Conservation (phyloP, 2,113 vertebrate genomes). For the Phalacrocorax pelagicus region DNA sequence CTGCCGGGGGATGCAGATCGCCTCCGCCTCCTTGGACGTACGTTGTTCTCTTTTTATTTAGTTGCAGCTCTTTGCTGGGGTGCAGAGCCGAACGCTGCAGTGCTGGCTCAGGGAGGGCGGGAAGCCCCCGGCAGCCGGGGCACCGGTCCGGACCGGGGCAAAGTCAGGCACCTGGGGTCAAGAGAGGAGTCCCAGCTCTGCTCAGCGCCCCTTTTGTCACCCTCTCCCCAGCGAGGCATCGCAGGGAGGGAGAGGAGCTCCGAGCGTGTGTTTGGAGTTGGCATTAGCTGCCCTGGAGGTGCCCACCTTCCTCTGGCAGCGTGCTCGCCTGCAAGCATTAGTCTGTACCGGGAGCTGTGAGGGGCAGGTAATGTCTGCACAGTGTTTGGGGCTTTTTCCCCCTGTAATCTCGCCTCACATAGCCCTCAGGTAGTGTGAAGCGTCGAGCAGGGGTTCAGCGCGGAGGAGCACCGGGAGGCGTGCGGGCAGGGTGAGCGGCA, state of each 20-base stretch:
- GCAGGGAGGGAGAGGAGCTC: neutral
- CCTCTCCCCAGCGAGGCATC: neutral
- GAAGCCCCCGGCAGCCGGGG: neutral
- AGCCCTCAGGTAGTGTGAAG: neutral
- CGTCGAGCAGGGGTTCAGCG: neutral
- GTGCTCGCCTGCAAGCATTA: neutral
- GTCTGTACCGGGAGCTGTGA: neutral
- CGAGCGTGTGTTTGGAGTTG: neutral
- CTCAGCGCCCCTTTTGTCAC: neutral
- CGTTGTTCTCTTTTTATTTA: neutral
- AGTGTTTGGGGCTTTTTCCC: no score
- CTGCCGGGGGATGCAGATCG: neutral
- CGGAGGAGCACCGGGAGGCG: neutral
- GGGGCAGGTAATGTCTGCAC: neutral
- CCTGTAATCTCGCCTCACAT: neutral
- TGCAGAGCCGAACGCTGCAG: neutral
- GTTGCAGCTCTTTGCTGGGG: neutral
- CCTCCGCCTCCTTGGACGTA: neutral
- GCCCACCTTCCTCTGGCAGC: neutral
- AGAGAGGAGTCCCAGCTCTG: neutral
- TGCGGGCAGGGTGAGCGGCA: no score
- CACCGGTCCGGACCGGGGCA: neutral
- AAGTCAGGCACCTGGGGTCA: neutral
- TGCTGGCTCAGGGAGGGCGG: neutral
- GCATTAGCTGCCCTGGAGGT: neutral